phyloP scores from a whole-genome alignment of 2,888 invertebrate genomes.

The Coremacera marginata region DNA sequence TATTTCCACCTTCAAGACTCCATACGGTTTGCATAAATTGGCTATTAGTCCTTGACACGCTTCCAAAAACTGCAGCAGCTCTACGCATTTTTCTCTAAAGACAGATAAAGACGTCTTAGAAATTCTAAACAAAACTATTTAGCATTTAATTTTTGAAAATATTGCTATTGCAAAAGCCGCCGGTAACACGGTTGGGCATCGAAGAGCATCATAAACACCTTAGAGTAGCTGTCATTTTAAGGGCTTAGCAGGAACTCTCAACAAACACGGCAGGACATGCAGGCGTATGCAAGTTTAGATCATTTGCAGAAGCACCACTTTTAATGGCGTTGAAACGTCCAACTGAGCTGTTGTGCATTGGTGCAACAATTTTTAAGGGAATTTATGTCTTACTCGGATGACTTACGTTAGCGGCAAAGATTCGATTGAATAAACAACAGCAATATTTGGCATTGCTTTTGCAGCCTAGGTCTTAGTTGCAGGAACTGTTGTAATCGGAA shows the following conservation, averaged over 20 bases:
- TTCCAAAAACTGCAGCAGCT: slow-evolving; percentile 57
- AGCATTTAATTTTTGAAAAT: slow-evolving; percentile 29
- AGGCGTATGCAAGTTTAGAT: slow-evolving; percentile 5
- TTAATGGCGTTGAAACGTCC: slow-evolving; percentile 40
- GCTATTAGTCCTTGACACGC: slow-evolving; percentile 65
- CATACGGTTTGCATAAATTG: slow-evolving; percentile 46
- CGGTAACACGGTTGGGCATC: slow-evolving; percentile 44
- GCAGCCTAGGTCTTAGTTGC: neutral
- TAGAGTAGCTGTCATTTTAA: slow-evolving; percentile 56
- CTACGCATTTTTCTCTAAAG: neutral
- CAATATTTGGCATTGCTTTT: neutral
- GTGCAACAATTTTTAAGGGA: no score
- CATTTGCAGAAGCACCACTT: no score
- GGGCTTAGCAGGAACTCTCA: slow-evolving; percentile 55
- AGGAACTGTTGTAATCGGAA: neutral
- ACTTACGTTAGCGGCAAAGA: neutral
- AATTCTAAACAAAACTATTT: slow-evolving; percentile 47
- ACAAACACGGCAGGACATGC: slow-evolving; percentile 57
- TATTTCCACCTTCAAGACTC: neutral
- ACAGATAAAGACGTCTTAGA: neutral
- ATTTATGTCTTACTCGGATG: neutral
- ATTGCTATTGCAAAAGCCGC: slow-evolving; percentile 41
- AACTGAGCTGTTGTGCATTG: slow-evolving; percentile 54
- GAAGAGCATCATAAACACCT: slow-evolving; percentile 53
- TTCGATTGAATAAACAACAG: neutral